phyloP scores from a whole-genome alignment of 2,113 vertebrate genomes.

The Dipodomys ordii region DNA sequence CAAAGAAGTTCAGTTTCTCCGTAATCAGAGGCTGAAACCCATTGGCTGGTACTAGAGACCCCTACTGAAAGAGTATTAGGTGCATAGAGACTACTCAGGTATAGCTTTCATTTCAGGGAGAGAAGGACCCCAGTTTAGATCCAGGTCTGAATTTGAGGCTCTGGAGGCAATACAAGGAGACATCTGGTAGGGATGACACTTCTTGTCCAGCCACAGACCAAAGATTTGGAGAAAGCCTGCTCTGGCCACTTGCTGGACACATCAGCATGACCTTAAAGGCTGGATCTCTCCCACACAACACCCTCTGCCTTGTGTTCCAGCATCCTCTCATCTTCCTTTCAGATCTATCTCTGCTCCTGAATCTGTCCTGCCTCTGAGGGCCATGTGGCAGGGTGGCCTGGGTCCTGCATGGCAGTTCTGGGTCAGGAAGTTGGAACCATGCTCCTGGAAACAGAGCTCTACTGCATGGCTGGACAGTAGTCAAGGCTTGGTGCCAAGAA shows the following conservation, averaged over 20 bases:
- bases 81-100: neutral
- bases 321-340: neutral
- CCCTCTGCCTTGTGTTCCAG: neutral
- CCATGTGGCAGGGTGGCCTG: neutral
- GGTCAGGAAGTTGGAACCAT: slow-evolving; percentile 28
- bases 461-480: slow-evolving; percentile 23
- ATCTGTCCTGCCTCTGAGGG: neutral
- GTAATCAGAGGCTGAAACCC: slow-evolving; percentile 56
- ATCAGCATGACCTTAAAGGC: neutral
- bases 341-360: neutral
- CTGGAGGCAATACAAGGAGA: neutral
- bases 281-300: neutral
- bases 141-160: neutral
- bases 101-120: neutral
- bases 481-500: neutral
- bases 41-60: neutral
- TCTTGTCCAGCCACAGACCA: neutral
- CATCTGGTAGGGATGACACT: neutral
- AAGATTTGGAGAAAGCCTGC: neutral
- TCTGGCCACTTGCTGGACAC: neutral
- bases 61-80: neutral
- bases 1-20: slow-evolving; percentile 71
- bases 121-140: neutral
- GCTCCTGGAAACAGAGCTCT: neutral
- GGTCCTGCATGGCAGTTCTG: neutral